These are phyloP conservation scores for Idaea biselata DNA, from an alignment of 2,888 invertebrate species.

Conservation along the genomic window DNA sequence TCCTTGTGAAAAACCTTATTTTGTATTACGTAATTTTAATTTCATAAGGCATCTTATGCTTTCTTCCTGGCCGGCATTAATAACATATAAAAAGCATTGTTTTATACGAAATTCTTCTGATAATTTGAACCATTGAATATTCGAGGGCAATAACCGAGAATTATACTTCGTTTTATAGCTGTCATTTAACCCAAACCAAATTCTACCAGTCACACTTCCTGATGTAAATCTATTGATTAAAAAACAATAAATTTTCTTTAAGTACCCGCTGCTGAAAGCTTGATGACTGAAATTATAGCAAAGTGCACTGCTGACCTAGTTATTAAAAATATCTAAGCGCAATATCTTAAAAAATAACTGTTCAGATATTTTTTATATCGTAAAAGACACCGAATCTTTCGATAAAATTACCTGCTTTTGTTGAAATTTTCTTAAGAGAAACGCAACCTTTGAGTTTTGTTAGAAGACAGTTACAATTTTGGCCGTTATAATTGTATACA, in stretches of 20 bases:
- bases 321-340: conserved; percentile 61
- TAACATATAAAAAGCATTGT: conserved; percentile 25
- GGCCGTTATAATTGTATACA: conserved; percentile 81
- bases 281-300: conserved; percentile 61
- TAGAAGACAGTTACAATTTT: conserved; percentile 77
- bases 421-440: conserved; percentile 56
- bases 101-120: conserved; percentile 15
- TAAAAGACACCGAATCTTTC: conserved; percentile 57
- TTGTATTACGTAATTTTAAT: conserved; percentile 36
- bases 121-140: neutral
- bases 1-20: conserved; percentile 35
- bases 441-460: conserved; percentile 63
- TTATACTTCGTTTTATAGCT: conserved; percentile 25
- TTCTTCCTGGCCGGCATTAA: conserved; percentile 39
- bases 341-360: conserved; percentile 61
- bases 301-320: conserved; percentile 68
- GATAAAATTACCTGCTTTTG: conserved; percentile 77
- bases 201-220: conserved; percentile 37
- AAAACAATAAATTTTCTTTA: conserved; percentile 68
- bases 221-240: conserved; percentile 56
- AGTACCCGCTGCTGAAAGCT: conserved; percentile 59
- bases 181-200: conserved; percentile 34
- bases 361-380: conserved; percentile 53
- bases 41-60: conserved; percentile 30
- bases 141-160: neutral